phyloP scores from a whole-genome alignment of 2,888 invertebrate genomes.

The Meghimatium bilineatum region DNA sequence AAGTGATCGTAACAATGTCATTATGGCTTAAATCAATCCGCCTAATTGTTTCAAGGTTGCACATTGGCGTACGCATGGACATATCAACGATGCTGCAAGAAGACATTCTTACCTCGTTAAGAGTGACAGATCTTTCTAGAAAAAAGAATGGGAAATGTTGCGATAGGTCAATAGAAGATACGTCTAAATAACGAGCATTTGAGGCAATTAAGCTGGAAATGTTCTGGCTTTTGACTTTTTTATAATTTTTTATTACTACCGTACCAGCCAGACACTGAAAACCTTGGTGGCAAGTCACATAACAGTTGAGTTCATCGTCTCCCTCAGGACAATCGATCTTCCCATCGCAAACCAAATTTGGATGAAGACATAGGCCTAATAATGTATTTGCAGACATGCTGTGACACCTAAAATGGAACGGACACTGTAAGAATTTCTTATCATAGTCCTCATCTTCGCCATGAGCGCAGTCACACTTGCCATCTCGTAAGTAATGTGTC shows the following conservation, averaged over 20 bases:
- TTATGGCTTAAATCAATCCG: constrained; percentile 11
- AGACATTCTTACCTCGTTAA: not conserved
- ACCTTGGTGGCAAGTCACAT: constrained; percentile 1
- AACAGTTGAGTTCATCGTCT: constrained; percentile 35
- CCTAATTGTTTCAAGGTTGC: not conserved
- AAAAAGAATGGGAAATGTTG: not conserved
- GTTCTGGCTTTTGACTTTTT: not conserved
- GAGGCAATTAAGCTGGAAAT: not conserved
- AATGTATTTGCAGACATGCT: not conserved
- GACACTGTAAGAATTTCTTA: not conserved
- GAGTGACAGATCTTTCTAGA: not conserved
- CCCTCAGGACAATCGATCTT: constrained; percentile 21
- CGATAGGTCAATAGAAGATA: not conserved
- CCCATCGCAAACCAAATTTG: constrained; percentile 24
- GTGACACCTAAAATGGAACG: constrained; percentile 20
- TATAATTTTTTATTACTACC: not conserved
- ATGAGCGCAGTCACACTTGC: not conserved
- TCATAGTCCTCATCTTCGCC: constrained; percentile 36
- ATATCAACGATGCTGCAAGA: not conserved
- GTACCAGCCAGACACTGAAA: constrained; percentile 18
- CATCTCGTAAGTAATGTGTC: constrained; percentile 7
- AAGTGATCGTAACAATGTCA: not conserved
- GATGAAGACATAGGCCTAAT: constrained; percentile 8
- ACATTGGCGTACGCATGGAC: not conserved
- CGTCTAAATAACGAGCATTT: not conserved